Evolutionary conservation across 2,888 invertebrate species (phyloP).

Genomic region (Xanthia icteritia): DNA sequence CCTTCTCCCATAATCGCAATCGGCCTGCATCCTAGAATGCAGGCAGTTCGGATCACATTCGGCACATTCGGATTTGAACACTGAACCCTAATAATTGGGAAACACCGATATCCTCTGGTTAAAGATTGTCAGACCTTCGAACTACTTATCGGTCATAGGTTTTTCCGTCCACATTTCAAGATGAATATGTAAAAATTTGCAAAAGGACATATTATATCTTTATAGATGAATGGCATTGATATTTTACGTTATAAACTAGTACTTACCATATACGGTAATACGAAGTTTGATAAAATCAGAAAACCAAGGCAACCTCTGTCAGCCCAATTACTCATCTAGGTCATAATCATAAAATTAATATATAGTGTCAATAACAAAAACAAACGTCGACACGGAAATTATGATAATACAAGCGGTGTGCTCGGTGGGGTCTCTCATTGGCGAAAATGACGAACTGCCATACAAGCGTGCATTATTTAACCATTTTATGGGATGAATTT

Average conservation of each 20-base stretch:
- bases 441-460: not conserved
- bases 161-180: not conserved
- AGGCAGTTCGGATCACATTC: no score
- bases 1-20: not conserved
- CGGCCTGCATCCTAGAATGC: not conserved
- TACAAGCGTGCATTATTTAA: not conserved
- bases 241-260: not conserved
- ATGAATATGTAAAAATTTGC: not conserved
- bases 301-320: constrained; percentile 47
- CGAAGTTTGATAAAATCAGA: constrained; percentile 41
- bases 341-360: constrained; percentile 36
- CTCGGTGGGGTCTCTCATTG: not conserved
- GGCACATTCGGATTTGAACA: not conserved
- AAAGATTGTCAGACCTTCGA: constrained; percentile 7
- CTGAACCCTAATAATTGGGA: not conserved
- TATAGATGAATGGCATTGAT: constrained; percentile 18
- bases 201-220: not conserved
- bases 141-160: not conserved
- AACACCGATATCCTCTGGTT: not conserved
- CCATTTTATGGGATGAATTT: no score
- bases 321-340: constrained; percentile 38
- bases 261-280: constrained; percentile 21
- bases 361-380: constrained; percentile 31
- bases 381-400: constrained; percentile 1
- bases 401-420: not conserved